Base-by-base conservation (phyloP, 1,140 invertebrate genomes). In the Pentalonia nigronervosa region DNA sequence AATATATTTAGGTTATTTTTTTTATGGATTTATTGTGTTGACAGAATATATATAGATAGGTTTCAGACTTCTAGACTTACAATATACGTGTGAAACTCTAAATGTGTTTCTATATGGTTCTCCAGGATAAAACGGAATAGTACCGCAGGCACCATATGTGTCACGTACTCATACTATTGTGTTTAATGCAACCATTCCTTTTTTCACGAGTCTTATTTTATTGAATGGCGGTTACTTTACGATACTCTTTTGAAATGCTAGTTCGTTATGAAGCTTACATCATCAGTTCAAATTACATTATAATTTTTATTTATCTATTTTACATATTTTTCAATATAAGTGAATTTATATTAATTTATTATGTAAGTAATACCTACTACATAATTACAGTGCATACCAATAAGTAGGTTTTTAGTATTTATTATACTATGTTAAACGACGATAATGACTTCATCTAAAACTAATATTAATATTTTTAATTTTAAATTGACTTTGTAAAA, bases 51-150 rank as follows among this genome's bases (percentile, higher is more conserved):
- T 60, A 60, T 76, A 76, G 23, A 76, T 67, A 67, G 60, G 60
- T 76, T 34, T 76, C 60, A 76, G 60, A 76, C 60, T 76, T 76
- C 60, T n/a, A 76, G n/a, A 76, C 60, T 76, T 76, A 76, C 60
- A 76, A 76, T n/a, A 76, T 76, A 76, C 60, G 60, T 76, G n/a
- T 76, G 60, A 76, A 76, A 76, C 60, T 76, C 30, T 76, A 6
- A 76, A 76, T 76, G 60, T 76, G 60, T 76, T 76, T 76, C 60
- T 76, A 14, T n/a, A 76, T 14, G 60, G n/a, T 76, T 76, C 60
- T 76, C 14, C 60, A n/a, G 60, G 60, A 76, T 76, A 76, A 76
- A n/a, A 76, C 60, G n/a, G n/a, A 67, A 76, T 76, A 76, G 60
- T 76, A 17, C 60, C 60, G 41, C 41, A 76, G n/a, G 60, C 60